Base-by-base conservation (phyloP, 2,113 vertebrate species). In the Rousettus leschenaultii region DNA sequence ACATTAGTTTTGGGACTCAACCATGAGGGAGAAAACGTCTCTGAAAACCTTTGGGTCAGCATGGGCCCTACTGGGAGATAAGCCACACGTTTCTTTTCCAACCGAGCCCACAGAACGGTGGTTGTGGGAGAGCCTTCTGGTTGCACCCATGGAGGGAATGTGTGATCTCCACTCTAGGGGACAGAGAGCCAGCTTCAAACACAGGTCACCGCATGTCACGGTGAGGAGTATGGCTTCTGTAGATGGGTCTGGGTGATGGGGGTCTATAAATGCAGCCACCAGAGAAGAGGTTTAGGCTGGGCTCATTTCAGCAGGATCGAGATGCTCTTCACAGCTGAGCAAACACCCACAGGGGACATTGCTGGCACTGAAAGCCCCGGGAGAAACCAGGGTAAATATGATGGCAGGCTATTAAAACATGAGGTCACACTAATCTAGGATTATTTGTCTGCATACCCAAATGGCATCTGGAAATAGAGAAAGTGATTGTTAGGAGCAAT, bases 261-360 rank as follows among this genome's bases (percentile, higher is more conserved):
- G 74, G 68, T 86, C 28, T 77, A 88, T 83, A 97, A 97, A 93
- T 79, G 84, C 1, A 22, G 43, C 4, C 7, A 7, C 10, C n/a
- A 5, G 33, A 97, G 93, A 94, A 91, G 68, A 1, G 1, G 74
- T 61, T 97, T 7, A 1, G 85, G 94, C 30, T 66, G 74, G 79
- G 71, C 83, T 95, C 93, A 40, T 73, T 89, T 93, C 89, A 96
- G 91, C 84, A 96, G 88, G 95, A 94, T 63, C 24, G 15, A 94
- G 77, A 53, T 7, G 82, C 22, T 2, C 66, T 73, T 43, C 6
- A 95, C 98, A 98, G 97, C 98, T 98, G 98, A 98, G 97, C 96
- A 98, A 98, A 98, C 89, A 97, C 14, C 79, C 90, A 40, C 51
- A 14, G 0, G 9, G 85, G 91, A 92, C 43, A 3, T 43, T 87